Base-by-base conservation (phyloP, 1,140 invertebrate genomes). In the Penaeus indicus region DNA sequence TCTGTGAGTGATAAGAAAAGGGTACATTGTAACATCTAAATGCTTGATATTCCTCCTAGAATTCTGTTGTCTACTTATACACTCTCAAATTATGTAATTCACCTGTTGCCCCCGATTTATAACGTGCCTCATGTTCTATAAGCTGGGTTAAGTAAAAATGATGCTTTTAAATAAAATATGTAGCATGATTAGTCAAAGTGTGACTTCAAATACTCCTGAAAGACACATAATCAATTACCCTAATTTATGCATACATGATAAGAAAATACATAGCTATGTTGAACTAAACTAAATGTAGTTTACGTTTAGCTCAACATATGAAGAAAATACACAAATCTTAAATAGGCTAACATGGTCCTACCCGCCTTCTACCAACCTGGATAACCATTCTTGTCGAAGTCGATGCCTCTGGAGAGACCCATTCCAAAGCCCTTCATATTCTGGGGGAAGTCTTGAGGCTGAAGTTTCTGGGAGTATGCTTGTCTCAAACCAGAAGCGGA, bases 321-420 rank as follows among this genome's bases (percentile, higher is more conserved):
- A 72, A 27, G 47, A 72, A 21, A 85, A 75, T 11, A 42, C 7
- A 42, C 38, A 42, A 19, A 16, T 11, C 10, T 54, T 13, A 54
- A 16, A 54, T 54, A 54, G 7, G 11, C 5, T 47, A 16, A 54
- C 8, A 54, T 54, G 54, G 54, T 54, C 10, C 16, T 2, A 54
- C 54, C 54, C 54, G 10, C 54, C 16, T 16, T 13, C 2, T 38
- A 75, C 42, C 60, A 8, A 90, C 90, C 90, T 92, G 92, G 42
- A 93, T 94, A 89, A 93, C 93, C 83, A 92, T 93, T 93, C 84
- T 92, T 84, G 63, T 93, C 93, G 77, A 93, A 91, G 81, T 93
- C 93, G 22, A 91, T 72, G 13, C 91, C 92, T 47, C 91, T 78
- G 42, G 91, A 91, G 13, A 93, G 75, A 62, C 91, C 85, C 64